phyloP scores from a whole-genome alignment of 2,888 invertebrate genomes.

The Agriopis leucophaearia region DNA sequence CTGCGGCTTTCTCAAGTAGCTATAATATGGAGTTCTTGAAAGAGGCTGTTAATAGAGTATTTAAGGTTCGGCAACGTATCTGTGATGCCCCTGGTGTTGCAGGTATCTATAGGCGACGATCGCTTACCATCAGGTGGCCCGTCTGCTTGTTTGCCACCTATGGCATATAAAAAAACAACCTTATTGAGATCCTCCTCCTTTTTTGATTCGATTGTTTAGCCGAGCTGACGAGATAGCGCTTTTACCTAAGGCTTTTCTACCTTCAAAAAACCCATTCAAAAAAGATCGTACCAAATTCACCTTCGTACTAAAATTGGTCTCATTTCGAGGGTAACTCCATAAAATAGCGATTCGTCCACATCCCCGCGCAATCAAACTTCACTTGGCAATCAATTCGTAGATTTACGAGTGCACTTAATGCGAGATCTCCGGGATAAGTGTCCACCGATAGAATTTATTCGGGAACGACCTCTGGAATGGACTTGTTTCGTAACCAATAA shows the following conservation, averaged over 20 bases:
- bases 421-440: slow-evolving; percentile 51
- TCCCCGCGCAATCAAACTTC: slow-evolving; percentile 58
- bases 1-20: no score
- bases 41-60: no score
- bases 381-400: slow-evolving; percentile 57
- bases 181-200: no score
- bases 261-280: slow-evolving; percentile 6
- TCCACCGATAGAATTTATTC: slow-evolving; percentile 53
- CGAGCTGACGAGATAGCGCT: neutral
- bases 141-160: no score
- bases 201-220: neutral
- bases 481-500: slow-evolving; percentile 46
- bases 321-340: slow-evolving; percentile 41
- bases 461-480: slow-evolving; percentile 39
- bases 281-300: slow-evolving; percentile 20
- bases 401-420: slow-evolving; percentile 64
- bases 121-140: no score
- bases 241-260: no score
- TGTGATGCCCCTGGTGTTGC: no score
- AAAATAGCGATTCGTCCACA: slow-evolving; percentile 41
- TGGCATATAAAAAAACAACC: no score
- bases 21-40: no score
- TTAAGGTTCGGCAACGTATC: no score
- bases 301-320: slow-evolving; percentile 36
- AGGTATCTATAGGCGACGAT: no score